Evolutionary conservation across 1,140 invertebrate species (phyloP), one percentile per base, ranked within the genome.

Genomic region (Helicoverpa armigera): DNA sequence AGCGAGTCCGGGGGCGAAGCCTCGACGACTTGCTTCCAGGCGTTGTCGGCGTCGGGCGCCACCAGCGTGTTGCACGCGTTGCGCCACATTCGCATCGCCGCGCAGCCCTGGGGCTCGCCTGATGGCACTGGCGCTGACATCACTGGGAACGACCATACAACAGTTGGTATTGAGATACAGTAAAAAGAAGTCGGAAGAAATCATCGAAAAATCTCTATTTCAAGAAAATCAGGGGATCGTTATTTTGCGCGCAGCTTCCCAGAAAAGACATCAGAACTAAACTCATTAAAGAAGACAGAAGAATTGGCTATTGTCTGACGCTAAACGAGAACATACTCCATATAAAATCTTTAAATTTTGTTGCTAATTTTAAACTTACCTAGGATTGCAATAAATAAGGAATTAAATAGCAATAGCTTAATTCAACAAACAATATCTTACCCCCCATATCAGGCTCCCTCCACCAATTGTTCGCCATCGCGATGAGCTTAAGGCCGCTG

Each of bases 81-180:
- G 56, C 89, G 90, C 93, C 92, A 94, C 91, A 93, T 90, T 1
- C 92, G 89, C 50, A 88, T 89, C 23, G 93, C 92, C 0, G 92
- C 86, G 65, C 92, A 94, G 3, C 91, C 91, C 70, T 93, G 90
- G 29, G 86, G 87, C 61, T 90, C 90, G 13, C 89, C 88, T 63
- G 85, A 83, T 14, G 85, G 79, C 29, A 87, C 83, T 74, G 80
- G 70, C 11, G 63, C 67, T 48, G 65, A 48, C 76, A 79, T 43
- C 43, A 70, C 76, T 53, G 61, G 3, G 51, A 43, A 61, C 10
- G 9, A 54, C 11, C 5, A 70, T 14, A 29, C 35, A n/a, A n/a
- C 3, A 56, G 43, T 16, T 12, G 23, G 10, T 3, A 67, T 10
- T n/a, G 0, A 16, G 2, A 16, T 14, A 35, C 35, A 16, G 2